Conservation (phyloP, 2,113 vertebrate species). For the Lynx canadensis region DNA sequence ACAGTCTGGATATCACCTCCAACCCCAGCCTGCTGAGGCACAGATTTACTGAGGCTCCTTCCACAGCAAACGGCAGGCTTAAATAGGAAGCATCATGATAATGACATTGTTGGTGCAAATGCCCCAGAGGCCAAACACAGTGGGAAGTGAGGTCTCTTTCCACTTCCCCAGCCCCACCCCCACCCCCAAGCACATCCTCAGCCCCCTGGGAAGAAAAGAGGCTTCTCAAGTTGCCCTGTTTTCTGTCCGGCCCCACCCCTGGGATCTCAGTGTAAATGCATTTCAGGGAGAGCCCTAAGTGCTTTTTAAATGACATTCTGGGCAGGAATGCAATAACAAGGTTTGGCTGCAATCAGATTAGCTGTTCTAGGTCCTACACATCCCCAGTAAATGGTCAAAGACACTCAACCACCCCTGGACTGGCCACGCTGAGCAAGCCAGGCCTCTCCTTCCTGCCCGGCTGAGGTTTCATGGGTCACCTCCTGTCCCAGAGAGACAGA, state of each 20-base stretch:
- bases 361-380: neutral
- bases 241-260: neutral
- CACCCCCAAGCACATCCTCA: neutral
- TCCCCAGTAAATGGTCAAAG: neutral
- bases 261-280: neutral
- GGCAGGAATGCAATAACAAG: neutral
- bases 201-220: neutral
- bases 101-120: fast-evolving
- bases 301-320: slow-evolving; percentile 34
- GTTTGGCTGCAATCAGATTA: slow-evolving; percentile 17
- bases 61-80: fast-evolving
- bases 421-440: neutral
- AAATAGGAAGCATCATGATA: neutral
- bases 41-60: too few species aligned
- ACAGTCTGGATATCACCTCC: neutral
- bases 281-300: neutral
- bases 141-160: neutral
- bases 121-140: neutral
- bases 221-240: neutral
- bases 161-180: neutral
- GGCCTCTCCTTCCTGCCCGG: neutral
- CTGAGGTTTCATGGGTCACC: neutral
- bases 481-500: neutral
- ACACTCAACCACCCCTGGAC: neutral
- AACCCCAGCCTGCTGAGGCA: neutral